phyloP scores from a whole-genome alignment of 2,113 vertebrate genomes.

The Terrapene triunguis region DNA sequence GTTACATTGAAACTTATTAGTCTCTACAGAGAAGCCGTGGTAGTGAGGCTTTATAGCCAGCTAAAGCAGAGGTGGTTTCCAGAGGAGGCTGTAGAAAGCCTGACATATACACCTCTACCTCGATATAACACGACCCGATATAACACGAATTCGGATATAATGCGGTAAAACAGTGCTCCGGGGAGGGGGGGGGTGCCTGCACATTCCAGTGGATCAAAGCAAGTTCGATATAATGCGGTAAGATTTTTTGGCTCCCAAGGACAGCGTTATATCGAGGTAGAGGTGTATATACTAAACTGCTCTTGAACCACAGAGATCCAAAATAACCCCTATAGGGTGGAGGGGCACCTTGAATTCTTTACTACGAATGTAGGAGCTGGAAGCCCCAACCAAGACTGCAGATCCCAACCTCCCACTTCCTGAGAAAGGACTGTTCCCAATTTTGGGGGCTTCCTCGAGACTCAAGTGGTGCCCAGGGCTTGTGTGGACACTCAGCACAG shows the following conservation, averaged over 20 bases:
- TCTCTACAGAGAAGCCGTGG: accelerated
- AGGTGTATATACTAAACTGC: background rate
- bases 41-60: background rate
- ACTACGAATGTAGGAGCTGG: background rate
- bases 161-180: too few relatives aligned
- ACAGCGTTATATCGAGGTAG: too few relatives aligned
- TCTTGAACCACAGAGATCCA: background rate
- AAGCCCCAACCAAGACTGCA: background rate
- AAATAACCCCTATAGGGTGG: background rate
- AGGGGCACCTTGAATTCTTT: background rate
- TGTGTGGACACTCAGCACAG: background rate
- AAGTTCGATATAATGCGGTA: too few relatives aligned
- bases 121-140: too few relatives aligned
- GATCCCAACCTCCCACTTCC: background rate
- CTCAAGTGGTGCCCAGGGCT: background rate
- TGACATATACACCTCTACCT: background rate
- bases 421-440: background rate
- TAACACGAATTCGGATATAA: too few relatives aligned
- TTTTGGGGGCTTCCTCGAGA: background rate
- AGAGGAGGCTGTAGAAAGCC: accelerated
- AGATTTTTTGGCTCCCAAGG: too few relatives aligned
- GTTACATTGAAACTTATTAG: accelerated
- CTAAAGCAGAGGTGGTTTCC: background rate
- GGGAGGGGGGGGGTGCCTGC: too few relatives aligned
- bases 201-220: too few relatives aligned